Evolutionary conservation across 2,113 vertebrate genomes (phyloP), one percentile per base, ranked within the genome.

Genomic region (Hippocampus mohnikei): DNA sequence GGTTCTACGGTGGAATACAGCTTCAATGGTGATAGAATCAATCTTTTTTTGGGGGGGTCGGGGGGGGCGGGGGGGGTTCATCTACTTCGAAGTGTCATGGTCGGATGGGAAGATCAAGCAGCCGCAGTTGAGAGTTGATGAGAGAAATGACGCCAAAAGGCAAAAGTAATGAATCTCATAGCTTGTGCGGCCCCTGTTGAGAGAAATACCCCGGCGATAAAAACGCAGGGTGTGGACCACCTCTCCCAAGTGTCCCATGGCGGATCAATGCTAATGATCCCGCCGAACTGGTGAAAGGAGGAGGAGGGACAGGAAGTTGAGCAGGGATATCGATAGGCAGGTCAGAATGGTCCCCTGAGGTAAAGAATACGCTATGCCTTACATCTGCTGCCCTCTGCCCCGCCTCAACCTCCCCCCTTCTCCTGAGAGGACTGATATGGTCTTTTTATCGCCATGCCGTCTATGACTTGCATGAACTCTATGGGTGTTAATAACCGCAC

Each of bases 401-500:
- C 65, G 70, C 73, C 68, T 37, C 70, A 65, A 79, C 72, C 77
- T 58, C 70, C 44, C 74, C 60, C 46, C 1, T 58, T 78, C 85
- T 77, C 84, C 63, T 76, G 83, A 77, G 87, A 88, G 76, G 80
- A 84, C 86, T 89, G 86, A 87, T 78, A 88, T 86, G 88, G 81
- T 79, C 79, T 91, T 90, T 91, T 90, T 87, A 90, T 88, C 85
- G 85, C 78, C 76, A 80, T 33, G 67, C 67, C 1, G 69, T 85
- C 85, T 78, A 71, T 68, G 29, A 63, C 73, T 60, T 84, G 87
- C 83, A 88, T 69, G 69, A 71, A 88, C 85, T 88, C 75, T 75
- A 82, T 77, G 61, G 75, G 71, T 86, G 81, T 88, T 90, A 89
- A 90, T 88, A 84, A 88, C 72, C 80, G 73, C 77, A 74, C 64